Base-by-base conservation (phyloP, 2,113 vertebrate genomes). In the Promerops cafer region DNA sequence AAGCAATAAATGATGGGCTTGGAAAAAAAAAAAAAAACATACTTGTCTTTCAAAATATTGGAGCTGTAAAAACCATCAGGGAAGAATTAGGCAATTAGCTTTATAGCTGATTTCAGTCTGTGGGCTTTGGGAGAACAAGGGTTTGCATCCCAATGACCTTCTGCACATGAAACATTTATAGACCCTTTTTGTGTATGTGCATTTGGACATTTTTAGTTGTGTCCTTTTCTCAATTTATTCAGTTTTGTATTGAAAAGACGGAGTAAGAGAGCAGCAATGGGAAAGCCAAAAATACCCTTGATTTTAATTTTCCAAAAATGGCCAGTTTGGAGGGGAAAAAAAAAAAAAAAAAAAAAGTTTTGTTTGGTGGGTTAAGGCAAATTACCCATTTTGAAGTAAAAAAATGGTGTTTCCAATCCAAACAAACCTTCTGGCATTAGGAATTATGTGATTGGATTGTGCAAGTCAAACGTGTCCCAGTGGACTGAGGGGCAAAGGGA, bases 271-370 rank as follows among this genome's bases (percentile, higher is more conserved):
- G 49, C 56, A 84, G 71, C 54, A 80, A 66, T 0, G 2, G 47
- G 66, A 95, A 86, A 92, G 71, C 56, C 26, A 92, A 92, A 95
- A 94, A 97, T 92, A 94, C 20, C 71, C 50, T n/a, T 53, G 57
- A 88, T 95, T 92, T 96, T 94, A 6, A 27, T 86, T 86, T 75
- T 91, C 91, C 60, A 84, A 95, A 97, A 92, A 94, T 78, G 89
- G 86, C 9, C 30, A 6, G 35, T 89, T 88, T 56, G 64, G 44
- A 90, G 21, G 33, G 0, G 1, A 49, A 44, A 52, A 42, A 37
- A 56, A 37, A 33, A 33, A 40, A 2, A 81, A 74, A 54, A 35
- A 30, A 50, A 28, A 37, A n/a, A 8, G 9, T 35, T 92, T 91
- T 60, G 10, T 75, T 93, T 79, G 40, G 57, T 76, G n/a, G 70